Percentiles rank a stretch among this genome's conserved stretches.
Conservation (phyloP, 2,113 vertebrate genomes). For the Myotis lucifugus region DNA sequence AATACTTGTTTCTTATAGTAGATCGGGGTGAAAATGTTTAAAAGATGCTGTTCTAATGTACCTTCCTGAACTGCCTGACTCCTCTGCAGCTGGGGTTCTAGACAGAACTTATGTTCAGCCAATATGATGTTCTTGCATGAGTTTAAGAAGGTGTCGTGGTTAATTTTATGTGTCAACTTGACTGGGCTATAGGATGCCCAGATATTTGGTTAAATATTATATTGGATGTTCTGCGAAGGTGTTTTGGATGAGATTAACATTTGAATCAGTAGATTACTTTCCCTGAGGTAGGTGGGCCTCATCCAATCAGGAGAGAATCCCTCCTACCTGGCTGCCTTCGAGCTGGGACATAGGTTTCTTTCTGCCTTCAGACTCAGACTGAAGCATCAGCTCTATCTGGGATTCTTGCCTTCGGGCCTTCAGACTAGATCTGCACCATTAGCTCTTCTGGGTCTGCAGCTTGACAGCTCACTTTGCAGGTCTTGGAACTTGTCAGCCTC, state of each 20-base stretch:
- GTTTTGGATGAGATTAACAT: not conserved
- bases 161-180: not conserved
- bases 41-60: not conserved
- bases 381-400: not conserved
- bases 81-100: not conserved
- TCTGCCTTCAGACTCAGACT: not conserved
- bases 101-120: not conserved
- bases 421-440: not conserved
- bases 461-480: not conserved
- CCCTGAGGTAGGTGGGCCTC: not conserved
- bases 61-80: not conserved
- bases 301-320: not conserved
- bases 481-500: not conserved
- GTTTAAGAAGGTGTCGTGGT: not conserved
- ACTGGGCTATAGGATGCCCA: not conserved
- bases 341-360: not conserved
- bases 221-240: not conserved
- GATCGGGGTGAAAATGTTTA: not conserved
- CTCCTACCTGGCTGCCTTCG: not conserved
- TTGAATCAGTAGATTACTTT: not conserved
- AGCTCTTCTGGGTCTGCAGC: not conserved
- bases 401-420: not conserved
- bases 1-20: not conserved
- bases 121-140: not conserved
- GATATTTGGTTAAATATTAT: not conserved